Percentiles rank a stretch among this genome's conserved stretches.
Conservation (phyloP, 2,797 vertebrate species). For the Phalloptychus januarius region DNA sequence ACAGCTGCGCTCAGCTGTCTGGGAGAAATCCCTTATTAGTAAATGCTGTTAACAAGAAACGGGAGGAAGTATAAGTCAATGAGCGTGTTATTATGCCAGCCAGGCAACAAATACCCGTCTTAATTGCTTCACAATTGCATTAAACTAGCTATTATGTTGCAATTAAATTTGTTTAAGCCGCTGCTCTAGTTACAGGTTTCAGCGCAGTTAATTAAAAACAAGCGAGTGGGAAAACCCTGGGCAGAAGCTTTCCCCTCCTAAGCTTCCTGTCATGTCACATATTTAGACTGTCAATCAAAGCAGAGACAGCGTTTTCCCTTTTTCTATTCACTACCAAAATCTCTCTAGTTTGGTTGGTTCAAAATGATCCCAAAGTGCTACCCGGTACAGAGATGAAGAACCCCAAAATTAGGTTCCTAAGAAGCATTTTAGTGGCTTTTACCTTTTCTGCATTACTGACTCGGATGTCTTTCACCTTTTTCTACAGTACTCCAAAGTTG, state of each 20-base stretch:
- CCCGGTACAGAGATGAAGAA: constrained; percentile 8
- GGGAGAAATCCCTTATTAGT: constrained; percentile 59
- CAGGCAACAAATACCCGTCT: constrained; percentile 73
- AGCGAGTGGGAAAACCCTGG: constrained; percentile 67
- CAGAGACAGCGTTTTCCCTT: constrained; percentile 57
- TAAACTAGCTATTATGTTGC: constrained; percentile 79
- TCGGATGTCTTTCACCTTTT: background rate
- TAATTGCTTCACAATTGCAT: constrained; percentile 79
- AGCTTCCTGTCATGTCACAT: constrained; percentile 59
- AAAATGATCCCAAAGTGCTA: constrained; percentile 57
- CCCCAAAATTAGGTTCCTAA: background rate
- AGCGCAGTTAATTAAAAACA: constrained; percentile 78
- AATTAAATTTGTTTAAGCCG: constrained; percentile 78
- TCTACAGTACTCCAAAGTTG: background rate
- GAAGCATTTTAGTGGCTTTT: background rate
- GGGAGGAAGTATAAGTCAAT: constrained; percentile 44
- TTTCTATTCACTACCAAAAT: constrained; percentile 60
- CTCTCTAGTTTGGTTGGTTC: constrained; percentile 50
- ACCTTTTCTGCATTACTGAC: background rate
- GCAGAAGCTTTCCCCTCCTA: constrained; percentile 66
- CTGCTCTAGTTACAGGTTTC: constrained; percentile 75
- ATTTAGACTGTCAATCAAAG: constrained; percentile 76
- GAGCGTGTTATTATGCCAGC: constrained; percentile 60
- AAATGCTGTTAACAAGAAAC: constrained; percentile 42
- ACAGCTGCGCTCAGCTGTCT: constrained; percentile 71